A percentile compares a stretch with the other conserved stretches of the same genome.
These are phyloP conservation scores for Drosophila bifasciata DNA, from an alignment of 1,140 invertebrate genomes.

Conservation along the genomic window DNA sequence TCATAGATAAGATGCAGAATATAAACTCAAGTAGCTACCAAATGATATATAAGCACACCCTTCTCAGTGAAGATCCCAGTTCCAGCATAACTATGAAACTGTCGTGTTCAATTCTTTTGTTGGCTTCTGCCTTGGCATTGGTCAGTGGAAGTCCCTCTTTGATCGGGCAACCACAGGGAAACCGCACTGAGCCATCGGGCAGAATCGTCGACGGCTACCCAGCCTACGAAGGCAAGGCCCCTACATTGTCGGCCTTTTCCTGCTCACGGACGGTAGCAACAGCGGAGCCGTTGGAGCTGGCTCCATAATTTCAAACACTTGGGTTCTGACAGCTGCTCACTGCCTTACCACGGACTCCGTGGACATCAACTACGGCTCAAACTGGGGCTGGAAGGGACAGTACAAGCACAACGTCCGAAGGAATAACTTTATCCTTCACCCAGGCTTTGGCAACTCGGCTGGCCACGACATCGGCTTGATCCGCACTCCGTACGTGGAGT, in stretches of 20 bases:
- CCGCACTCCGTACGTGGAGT: constrained; percentile 44
- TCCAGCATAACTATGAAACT: constrained; percentile 44
- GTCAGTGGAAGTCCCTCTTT: neutral
- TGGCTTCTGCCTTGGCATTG: constrained; percentile 36
- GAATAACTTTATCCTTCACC: constrained; percentile 51
- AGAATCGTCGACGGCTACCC: constrained; percentile 62
- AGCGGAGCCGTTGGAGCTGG: constrained; percentile 84
- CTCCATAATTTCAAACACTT: constrained; percentile 85
- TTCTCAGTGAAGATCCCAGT: neutral
- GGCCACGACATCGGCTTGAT: constrained; percentile 62
- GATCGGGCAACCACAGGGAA: too few relatives aligned
- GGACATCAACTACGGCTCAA: constrained; percentile 69
- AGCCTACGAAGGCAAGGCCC: constrained; percentile 84
- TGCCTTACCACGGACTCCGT: constrained; percentile 78
- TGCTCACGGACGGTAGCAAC: constrained; percentile 70
- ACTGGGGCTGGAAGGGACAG: constrained; percentile 39
- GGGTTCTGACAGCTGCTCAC: constrained; percentile 87
- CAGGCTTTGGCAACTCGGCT: constrained; percentile 45
- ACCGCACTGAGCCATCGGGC: neutral
- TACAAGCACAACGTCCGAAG: constrained; percentile 44
- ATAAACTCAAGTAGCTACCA: too few relatives aligned
- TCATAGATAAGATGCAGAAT: too few relatives aligned
- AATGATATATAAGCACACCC: constrained; percentile 1
- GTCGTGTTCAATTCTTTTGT: constrained; percentile 29
- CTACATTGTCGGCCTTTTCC: constrained; percentile 84